Evolutionary conservation across 2,888 invertebrate genomes (phyloP), one percentile per base, ranked within the genome.

Genomic region (Melieria crassipennis): DNA sequence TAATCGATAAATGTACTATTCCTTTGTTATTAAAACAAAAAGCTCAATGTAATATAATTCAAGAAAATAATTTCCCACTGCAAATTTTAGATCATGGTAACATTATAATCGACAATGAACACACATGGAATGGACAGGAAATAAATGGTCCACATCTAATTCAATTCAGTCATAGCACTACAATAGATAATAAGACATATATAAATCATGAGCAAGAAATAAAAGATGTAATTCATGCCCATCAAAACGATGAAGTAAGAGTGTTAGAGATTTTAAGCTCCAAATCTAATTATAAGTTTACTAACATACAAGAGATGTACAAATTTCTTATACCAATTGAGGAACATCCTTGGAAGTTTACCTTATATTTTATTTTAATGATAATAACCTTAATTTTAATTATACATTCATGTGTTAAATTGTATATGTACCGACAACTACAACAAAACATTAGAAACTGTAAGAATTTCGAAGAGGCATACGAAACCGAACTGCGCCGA

Each of bases 31-130:
- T 60, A 42, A 65, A 65, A 45, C 52, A 70, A 70, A 58, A 47
- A 16, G 65, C 70, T 50, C 55, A 65, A 58, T 70, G 61, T 61
- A 70, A 70, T 52, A 65, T 58, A 9, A 70, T 52, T 65, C 65
- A 65, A 60, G 65, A 62, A 58, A 65, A 65, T 55, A 70, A 62
- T 48, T 7, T 61, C 56, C 55, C 52, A 46, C 52, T 70, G 46
- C 64, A 70, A 70, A 45, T 64, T 30, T 60, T 65, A 47, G 63
- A 63, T 46, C 52, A 63, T 42, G 69, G 57, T 56, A 69, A 69
- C 52, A 69, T 63, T 55, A 62, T 69, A 45, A 61, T 68, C 16
- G 55, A 69, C 47, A 55, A 69, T 45, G 62, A 62, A 69, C 69
- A 69, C 47, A 63, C 45, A 65, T 61, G 62, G 66, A 71, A 56